Conservation (phyloP, 2,797 vertebrate species). For the Spinus pinus region DNA sequence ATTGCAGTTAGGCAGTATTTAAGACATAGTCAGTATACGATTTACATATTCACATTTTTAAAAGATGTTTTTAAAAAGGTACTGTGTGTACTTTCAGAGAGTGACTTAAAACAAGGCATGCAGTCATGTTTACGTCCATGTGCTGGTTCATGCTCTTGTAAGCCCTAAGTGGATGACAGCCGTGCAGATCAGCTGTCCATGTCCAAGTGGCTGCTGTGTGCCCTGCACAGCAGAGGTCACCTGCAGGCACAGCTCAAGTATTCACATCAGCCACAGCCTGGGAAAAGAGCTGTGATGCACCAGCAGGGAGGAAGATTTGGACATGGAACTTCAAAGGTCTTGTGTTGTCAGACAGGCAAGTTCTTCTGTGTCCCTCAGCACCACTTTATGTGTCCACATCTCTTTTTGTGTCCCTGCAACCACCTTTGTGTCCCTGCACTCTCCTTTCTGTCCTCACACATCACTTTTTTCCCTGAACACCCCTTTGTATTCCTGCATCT, state of each 20-base stretch:
- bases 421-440: neutral
- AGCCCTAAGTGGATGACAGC: neutral
- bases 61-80: neutral
- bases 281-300: neutral
- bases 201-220: neutral
- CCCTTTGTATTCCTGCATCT: neutral
- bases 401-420: neutral
- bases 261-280: neutral
- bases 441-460: neutral
- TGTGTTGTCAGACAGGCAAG: neutral
- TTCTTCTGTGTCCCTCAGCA: neutral
- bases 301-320: neutral
- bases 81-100: neutral
- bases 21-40: neutral
- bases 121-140: neutral
- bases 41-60: neutral
- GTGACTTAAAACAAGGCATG: neutral
- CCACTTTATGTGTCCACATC: no score
- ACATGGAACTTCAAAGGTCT: neutral
- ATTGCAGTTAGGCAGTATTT: neutral
- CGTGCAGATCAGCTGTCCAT: neutral
- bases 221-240: neutral
- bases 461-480: neutral
- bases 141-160: fast-evolving
- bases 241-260: neutral